Evolutionary conservation across 2,888 invertebrate genomes (phyloP).

Genomic region (Drosophila hamatofila): DNA sequence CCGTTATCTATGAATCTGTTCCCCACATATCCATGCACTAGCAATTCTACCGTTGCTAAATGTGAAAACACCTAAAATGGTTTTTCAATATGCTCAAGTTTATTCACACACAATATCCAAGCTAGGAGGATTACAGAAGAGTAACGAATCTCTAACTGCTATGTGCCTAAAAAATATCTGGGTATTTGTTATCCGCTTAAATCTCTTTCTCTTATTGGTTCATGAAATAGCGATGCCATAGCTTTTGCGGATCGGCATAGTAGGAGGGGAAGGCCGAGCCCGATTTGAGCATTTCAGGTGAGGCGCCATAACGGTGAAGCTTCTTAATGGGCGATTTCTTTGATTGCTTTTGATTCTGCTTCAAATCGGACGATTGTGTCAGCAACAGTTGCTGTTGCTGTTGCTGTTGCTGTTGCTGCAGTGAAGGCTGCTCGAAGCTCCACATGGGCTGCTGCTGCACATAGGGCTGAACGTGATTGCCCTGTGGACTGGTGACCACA

Average conservation of each 20-base stretch:
- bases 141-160: background rate
- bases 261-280: constrained; percentile 48
- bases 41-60: background rate
- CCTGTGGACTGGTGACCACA: constrained; percentile 30
- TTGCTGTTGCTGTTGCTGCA: background rate
- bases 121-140: background rate
- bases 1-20: background rate
- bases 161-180: background rate
- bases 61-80: background rate
- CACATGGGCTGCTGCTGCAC: constrained; percentile 11
- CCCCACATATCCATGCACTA: background rate
- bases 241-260: constrained; percentile 27
- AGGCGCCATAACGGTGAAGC: constrained; percentile 38
- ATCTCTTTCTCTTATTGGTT: constrained; percentile 2
- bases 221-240: constrained; percentile 2
- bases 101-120: constrained; percentile 15
- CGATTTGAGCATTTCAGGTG: constrained; percentile 40
- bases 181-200: background rate
- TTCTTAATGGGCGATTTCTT: constrained; percentile 12
- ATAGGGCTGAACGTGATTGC: constrained; percentile 29
- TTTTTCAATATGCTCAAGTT: constrained; percentile 26
- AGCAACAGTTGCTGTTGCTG: background rate
- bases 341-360: background rate
- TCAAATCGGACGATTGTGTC: background rate
- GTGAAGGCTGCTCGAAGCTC: background rate